Evolutionary conservation across 2,113 vertebrate genomes (phyloP), one percentile per base, ranked within the genome.

Genomic region (Calyptomena viridis): DNA sequence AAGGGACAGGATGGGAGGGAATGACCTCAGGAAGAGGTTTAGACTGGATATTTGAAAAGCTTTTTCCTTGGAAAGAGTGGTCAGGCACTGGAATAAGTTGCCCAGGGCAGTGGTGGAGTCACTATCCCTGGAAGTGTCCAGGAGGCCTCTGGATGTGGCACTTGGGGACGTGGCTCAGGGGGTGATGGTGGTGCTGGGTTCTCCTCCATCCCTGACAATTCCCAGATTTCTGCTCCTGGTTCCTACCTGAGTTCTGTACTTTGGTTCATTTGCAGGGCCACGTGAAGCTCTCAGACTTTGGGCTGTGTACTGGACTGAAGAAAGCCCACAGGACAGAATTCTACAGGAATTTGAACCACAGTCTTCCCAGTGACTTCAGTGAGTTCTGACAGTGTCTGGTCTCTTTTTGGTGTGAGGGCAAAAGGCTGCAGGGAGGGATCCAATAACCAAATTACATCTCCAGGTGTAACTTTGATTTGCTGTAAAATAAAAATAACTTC

Each of bases 321-420:
- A 99, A 99, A 95, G 99, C 99, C 50, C 99, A 99, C 62, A 98
- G 99, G 63, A 99, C 99, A 2, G 99, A 99, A 90, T 99, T 99
- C 93, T 99, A 99, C 77, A 99, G 99, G 90, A 99, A 99, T 94
- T 96, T 99, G 95, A 99, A 99, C 98, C 99, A 99, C 87, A 99
- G 98, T 92, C 98, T 99, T 68, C 99, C 99, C 63, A 99, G 98
- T 92, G 99, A 99, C 96, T 99, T 99, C 98, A 99, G 99, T 99
- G 98, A 99, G 98, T 98, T 49, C n/a, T n/a, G n/a, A n/a, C n/a
- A n/a, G n/a, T n/a, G n/a, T n/a, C n/a, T n/a, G n/a, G n/a, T n/a
- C n/a, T n/a, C n/a, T n/a, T n/a, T n/a, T n/a, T n/a, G n/a, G n/a
- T n/a, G 21, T 33, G 62, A 82, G 31, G 53, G 15, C 30, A 1